A percentile compares a stretch with the other conserved stretches of the same genome.
Evolutionary conservation across 1,140 invertebrate genomes (phyloP).

Genomic region (Trichonephila inaurata): DNA sequence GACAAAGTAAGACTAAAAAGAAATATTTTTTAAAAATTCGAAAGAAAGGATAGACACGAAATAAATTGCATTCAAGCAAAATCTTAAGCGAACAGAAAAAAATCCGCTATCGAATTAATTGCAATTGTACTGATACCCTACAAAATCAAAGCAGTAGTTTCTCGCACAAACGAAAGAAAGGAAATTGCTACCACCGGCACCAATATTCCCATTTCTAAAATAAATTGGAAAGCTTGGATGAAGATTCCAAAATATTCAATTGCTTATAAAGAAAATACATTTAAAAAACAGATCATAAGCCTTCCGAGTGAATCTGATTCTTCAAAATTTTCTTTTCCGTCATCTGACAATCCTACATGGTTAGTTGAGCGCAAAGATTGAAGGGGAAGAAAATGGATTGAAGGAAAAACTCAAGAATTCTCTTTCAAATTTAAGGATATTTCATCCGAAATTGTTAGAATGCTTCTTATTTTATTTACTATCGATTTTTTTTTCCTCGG

Average conservation of each 20-base stretch:
- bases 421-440: slow-evolving; percentile 31
- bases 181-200: not conserved
- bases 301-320: slow-evolving; percentile 18
- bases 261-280: slow-evolving; percentile 33
- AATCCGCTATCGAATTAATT: not conserved
- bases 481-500: not conserved
- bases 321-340: slow-evolving; percentile 20
- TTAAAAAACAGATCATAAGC: slow-evolving; percentile 47
- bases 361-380: slow-evolving; percentile 64
- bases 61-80: not conserved
- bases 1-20: too few species aligned
- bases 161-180: not conserved
- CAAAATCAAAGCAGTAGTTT: not conserved
- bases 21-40: too few species aligned
- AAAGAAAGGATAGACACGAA: too few species aligned
- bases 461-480: slow-evolving; percentile 46
- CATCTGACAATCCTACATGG: slow-evolving; percentile 38
- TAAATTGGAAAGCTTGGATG: not conserved
- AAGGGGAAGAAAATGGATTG: slow-evolving; percentile 56
- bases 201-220: not conserved
- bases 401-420: slow-evolving; percentile 48
- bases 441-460: slow-evolving; percentile 58
- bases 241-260: slow-evolving; percentile 16
- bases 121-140: not conserved
- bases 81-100: not conserved